These are phyloP conservation scores for Laterallus jamaicensis DNA, from an alignment of 2,113 vertebrate species.

Conservation along the genomic window DNA sequence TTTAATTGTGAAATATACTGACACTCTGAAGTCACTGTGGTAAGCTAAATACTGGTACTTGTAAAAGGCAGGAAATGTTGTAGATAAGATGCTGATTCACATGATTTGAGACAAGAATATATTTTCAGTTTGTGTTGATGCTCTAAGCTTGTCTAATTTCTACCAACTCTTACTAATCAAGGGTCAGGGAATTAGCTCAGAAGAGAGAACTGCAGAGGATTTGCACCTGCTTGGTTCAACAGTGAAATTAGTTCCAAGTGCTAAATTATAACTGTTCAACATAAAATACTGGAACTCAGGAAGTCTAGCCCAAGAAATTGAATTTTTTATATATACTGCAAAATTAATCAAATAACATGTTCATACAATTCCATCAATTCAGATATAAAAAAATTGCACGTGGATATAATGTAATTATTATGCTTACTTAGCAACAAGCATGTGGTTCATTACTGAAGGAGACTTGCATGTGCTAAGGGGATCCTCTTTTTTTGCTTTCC, in stretches of 20 bases:
- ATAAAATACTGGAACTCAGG: background rate
- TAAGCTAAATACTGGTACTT: conserved; percentile 44
- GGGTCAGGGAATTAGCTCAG: background rate
- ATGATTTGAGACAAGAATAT: background rate
- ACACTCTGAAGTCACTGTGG: conserved; percentile 42
- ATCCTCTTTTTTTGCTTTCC: background rate
- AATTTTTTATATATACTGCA: background rate
- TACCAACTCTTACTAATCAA: conserved; percentile 5
- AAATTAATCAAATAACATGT: background rate
- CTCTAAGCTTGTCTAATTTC: background rate
- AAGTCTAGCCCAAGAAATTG: background rate
- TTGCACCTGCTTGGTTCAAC: background rate
- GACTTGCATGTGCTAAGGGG: background rate
- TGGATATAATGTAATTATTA: background rate
- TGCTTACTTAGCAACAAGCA: background rate
- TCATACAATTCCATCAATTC: background rate
- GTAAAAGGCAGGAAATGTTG: conserved; percentile 25
- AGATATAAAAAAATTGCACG: background rate
- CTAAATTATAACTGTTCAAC: background rate
- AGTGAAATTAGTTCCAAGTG: background rate
- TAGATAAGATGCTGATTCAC: conserved; percentile 41
- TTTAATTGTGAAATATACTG: conserved; percentile 60
- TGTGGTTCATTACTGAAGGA: background rate
- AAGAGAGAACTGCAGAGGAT: background rate
- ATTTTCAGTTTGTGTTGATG: conserved; percentile 16